Base-by-base conservation (phyloP, 1,140 invertebrate genomes). In the Ephestia elutella region DNA sequence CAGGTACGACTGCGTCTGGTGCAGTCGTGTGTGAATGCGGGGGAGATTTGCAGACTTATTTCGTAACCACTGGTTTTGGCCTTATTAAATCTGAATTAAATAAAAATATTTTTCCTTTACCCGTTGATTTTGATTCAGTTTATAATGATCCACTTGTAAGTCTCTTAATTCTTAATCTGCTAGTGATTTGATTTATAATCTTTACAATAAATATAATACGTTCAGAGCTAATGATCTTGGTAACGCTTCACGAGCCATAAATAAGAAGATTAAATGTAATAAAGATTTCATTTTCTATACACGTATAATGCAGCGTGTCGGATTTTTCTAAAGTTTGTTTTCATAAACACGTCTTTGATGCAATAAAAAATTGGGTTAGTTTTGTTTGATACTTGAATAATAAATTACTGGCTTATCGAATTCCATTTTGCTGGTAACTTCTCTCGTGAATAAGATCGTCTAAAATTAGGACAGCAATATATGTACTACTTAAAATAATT, bases 1-100 rank as follows among this genome's bases (percentile, higher is more conserved):
- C 85, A 87, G 83, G 79, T 84, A 82, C 65, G 71, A 66, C 70
- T 74, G 70, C 67, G 79, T 84, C 78, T 70, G 57, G 65, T 57
- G 73, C 80, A 83, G 72, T 76, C 70, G 67, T 64, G 70, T 76
- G 73, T 80, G 70, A 74, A 74, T 63, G 68, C 61, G 71, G 65
- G 71, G 73, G 70, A 50, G 63, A 64, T 73, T 74, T 63, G 59
- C 53, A 68, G 44, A 54, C 57, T 53, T 8, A 20, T 25, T 53
- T 44, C 38, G 20, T 21, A 25, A 25, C 20, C 17, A 25, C 21
- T 21, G 50, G 20, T 21, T 25, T 20, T 20, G 5, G 13, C 18
- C 8, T 53, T 7, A 50, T 50, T 50, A 50, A 50, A 50, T 2
- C 49, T 20, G 20, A 28, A n/a, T 53, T 25, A n/a, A n/a, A n/a